Conservation (phyloP, 2,797 vertebrate genomes). For the Sebastes cheni region DNA sequence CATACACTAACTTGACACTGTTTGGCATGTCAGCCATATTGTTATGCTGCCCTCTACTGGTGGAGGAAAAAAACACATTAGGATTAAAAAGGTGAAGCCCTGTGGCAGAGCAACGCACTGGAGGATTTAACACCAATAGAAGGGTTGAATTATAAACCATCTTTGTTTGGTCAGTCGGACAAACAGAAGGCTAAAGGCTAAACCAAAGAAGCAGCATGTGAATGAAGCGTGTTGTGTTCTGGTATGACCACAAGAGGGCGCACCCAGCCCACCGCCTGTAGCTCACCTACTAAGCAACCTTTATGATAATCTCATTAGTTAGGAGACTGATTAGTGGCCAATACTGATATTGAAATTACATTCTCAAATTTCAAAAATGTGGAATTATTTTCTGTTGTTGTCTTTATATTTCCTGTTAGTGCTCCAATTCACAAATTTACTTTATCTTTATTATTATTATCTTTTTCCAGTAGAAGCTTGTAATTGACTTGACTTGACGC, state of each 20-base stretch:
- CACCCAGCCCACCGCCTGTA: neutral
- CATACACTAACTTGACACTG: neutral
- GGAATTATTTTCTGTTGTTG: neutral
- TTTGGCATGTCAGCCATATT: neutral
- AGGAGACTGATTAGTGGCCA: neutral
- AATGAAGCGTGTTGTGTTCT: neutral
- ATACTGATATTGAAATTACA: neutral
- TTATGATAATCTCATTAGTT: neutral
- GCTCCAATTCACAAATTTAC: neutral
- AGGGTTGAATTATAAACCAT: fast-evolving
- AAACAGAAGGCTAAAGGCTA: neutral
- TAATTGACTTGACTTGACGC: neutral
- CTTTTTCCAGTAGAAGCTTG: neutral
- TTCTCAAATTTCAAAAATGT: neutral
- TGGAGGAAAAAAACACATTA: neutral
- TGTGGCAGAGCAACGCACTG: neutral
- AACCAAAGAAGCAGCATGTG: neutral
- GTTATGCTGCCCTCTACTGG: constrained; percentile 48
- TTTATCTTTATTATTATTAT: neutral
- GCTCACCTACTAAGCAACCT: neutral
- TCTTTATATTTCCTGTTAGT: neutral
- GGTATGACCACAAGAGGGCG: constrained; percentile 38
- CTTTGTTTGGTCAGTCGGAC: neutral
- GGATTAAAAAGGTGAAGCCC: neutral
- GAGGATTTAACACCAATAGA: neutral